phyloP scores from a whole-genome alignment of 2,113 vertebrate species.

The Eulemur macaco region DNA sequence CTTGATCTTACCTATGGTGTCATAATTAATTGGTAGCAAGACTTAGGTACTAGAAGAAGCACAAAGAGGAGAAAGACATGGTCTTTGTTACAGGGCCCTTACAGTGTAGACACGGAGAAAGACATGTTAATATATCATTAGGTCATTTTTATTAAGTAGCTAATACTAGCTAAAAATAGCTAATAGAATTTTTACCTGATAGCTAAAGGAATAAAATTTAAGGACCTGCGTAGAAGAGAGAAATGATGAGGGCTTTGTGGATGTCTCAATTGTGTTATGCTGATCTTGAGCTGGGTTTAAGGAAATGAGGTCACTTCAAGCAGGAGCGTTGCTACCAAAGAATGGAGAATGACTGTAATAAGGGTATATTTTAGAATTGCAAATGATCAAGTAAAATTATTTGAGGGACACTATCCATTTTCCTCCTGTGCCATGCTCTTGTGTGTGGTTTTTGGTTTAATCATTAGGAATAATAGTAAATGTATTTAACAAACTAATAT shows the following conservation, averaged over 20 bases:
- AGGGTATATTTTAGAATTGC: background rate
- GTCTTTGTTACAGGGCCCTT: background rate
- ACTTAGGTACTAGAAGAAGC: background rate
- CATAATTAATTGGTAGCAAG: background rate
- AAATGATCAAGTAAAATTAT: background rate
- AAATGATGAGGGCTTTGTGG: background rate
- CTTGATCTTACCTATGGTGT: background rate
- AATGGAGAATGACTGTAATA: background rate
- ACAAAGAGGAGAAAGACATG: background rate
- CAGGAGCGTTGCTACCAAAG: background rate
- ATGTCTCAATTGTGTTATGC: background rate
- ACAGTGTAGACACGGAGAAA: background rate
- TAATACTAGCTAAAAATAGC: background rate
- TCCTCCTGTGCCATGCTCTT: constrained; percentile 13
- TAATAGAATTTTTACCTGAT: background rate
- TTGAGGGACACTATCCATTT: background rate
- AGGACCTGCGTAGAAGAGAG: background rate
- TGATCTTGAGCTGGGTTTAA: background rate
- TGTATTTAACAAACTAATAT: background rate
- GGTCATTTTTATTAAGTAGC: background rate
- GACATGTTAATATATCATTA: background rate
- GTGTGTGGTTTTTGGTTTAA: background rate
- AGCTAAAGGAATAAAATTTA: background rate
- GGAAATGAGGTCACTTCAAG: background rate
- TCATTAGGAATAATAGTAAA: background rate